Conservation (phyloP, 2,797 vertebrate species). For the Takifugu rubripes region DNA sequence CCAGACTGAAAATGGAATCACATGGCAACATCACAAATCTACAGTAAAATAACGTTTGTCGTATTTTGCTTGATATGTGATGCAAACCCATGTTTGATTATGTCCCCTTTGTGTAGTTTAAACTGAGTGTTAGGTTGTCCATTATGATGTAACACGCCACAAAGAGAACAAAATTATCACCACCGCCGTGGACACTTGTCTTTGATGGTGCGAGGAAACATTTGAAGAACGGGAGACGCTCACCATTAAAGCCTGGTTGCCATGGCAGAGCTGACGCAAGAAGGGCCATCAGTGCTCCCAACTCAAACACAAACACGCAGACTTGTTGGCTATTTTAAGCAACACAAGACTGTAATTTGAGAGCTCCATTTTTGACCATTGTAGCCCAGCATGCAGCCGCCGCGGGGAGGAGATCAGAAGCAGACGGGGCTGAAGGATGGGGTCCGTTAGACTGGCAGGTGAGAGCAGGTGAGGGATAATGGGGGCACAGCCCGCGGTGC, state of each 20-base stretch:
- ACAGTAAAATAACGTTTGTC: slow-evolving; percentile 7
- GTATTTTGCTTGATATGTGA: slow-evolving; percentile 4
- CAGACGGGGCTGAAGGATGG: slow-evolving; percentile 20
- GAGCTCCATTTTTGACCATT: slow-evolving; percentile 47
- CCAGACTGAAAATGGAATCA: slow-evolving; percentile 11
- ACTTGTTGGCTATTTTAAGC: slow-evolving; percentile 60
- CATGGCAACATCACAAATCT: slow-evolving; percentile 7
- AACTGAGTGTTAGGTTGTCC: slow-evolving; percentile 20
- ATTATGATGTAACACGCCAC: slow-evolving; percentile 34
- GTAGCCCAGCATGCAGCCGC: slow-evolving; percentile 21
- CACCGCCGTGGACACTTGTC: slow-evolving; percentile 34
- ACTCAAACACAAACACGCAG: slow-evolving; percentile 20
- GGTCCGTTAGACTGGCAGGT: slow-evolving; percentile 12
- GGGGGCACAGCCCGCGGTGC: slow-evolving; percentile 32
- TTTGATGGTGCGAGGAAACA: slow-evolving; percentile 67
- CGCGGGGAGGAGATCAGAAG: slow-evolving; percentile 13
- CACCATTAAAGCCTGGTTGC: slow-evolving; percentile 65
- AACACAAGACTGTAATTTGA: slow-evolving; percentile 61
- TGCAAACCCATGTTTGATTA: slow-evolving; percentile 9
- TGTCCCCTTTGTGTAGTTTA: slow-evolving; percentile 23
- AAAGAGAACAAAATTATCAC: slow-evolving; percentile 56
- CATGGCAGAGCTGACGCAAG: slow-evolving; percentile 74
- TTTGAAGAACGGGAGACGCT: slow-evolving; percentile 62
- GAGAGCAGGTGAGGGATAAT: slow-evolving; percentile 36
- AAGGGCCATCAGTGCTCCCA: slow-evolving; percentile 37